Evolutionary conservation across 2,797 vertebrate species (phyloP), one percentile per base, ranked within the genome.

Genomic region (Salmo trutta): DNA sequence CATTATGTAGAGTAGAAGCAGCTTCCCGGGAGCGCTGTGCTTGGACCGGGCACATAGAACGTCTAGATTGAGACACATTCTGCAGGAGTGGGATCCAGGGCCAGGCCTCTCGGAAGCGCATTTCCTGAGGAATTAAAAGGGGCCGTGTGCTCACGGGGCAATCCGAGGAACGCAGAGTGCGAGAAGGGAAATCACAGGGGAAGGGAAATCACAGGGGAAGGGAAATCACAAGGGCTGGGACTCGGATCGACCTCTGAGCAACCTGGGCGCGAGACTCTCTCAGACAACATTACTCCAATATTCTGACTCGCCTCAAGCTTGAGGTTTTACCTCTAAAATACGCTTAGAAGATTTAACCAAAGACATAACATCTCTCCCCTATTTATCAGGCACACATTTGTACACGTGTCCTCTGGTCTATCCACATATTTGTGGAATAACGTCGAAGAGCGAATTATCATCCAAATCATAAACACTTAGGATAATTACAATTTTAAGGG

Each of bases 161-260:
- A 79, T 77, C 5, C 66, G 62, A 47, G 78, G 79, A 81, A 78
- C 88, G 82, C 86, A 84, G 81, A 76, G 80, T 76, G 72, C 85
- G 83, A 82, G 81, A 82, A 79, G 82, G 36, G 41, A 47, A 12
- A 47, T 47, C 10, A 47, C 41, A 12, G 41, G 41, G 10, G 83
- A 86, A 80, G 82, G 36, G 83, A 85, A 82, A 86, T 84, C 87
- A 73, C 75, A 71, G 66, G 16, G 10, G 83, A 86, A 80, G 82
- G 36, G 83, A 85, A 82, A 86, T 84, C 87, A 73, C 75, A 71
- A 29, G 16, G 65, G 66, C 19, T 24, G 27, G 69, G 84, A 88
- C 83, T 86, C 81, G 27, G 27, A 6, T 27, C 80, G 88, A 93
- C 92, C 92, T 92, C 83, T 87, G 85, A 75, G 81, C 92, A 93